Conservation (phyloP, 2,888 invertebrate species). For the Cylloceria caligata region DNA sequence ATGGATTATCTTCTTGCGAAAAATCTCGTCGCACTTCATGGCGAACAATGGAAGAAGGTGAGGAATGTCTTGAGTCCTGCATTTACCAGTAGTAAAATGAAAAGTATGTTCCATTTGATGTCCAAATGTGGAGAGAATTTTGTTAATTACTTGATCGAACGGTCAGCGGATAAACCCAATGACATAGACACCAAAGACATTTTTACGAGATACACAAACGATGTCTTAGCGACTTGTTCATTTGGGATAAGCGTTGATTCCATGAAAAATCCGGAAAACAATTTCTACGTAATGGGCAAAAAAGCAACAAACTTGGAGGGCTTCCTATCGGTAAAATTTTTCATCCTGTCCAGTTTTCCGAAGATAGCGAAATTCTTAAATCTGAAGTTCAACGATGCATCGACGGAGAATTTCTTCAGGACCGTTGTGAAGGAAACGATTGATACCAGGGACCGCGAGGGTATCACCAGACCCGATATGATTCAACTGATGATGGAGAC, state of each 20-base stretch:
- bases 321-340: conserved; percentile 18
- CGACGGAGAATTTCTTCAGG: conserved; percentile 41
- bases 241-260: conserved; percentile 70
- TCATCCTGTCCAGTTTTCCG: conserved; percentile 15
- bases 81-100: conserved; percentile 87
- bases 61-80: conserved; percentile 85
- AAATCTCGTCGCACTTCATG: conserved; percentile 74
- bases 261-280: conserved; percentile 67
- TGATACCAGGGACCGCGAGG: conserved; percentile 40
- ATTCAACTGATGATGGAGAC: conserved; percentile 86
- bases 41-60: conserved; percentile 85
- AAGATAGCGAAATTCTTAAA: conserved; percentile 7
- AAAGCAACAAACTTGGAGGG: conserved; percentile 46
- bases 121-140: conserved; percentile 76
- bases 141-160: conserved; percentile 67
- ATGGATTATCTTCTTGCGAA: conserved; percentile 71
- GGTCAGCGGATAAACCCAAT: conserved; percentile 31
- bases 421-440: conserved; percentile 42
- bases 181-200: conserved; percentile 75
- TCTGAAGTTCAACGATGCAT: conserved; percentile 15
- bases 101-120: conserved; percentile 85
- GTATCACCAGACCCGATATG: conserved; percentile 85
- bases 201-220: conserved; percentile 68
- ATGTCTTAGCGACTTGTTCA: conserved; percentile 71
- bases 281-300: conserved; percentile 70